Evolutionary conservation across 2,113 vertebrate species (phyloP).

Genomic region (Dromaius novaehollandiae): DNA sequence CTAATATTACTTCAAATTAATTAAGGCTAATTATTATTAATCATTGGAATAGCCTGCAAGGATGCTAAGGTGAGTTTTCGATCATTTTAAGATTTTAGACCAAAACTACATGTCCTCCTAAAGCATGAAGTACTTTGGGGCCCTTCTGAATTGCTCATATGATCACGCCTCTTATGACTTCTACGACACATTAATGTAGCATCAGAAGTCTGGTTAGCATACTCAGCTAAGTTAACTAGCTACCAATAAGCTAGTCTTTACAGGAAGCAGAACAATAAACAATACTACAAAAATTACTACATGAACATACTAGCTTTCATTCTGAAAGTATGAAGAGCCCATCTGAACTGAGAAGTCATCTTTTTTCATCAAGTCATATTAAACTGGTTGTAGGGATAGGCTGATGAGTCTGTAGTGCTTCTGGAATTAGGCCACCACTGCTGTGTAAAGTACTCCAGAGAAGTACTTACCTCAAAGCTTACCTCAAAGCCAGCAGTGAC

Average conservation of each 20-base stretch:
- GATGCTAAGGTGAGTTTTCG: neutral
- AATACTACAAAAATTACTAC: neutral
- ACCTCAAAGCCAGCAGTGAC: neutral
- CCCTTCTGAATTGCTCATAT: neutral
- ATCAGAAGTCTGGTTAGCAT: neutral
- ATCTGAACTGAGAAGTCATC: neutral
- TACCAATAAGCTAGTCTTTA: neutral
- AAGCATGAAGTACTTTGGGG: neutral
- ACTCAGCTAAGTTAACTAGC: neutral
- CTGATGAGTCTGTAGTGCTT: neutral
- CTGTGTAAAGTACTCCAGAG: conserved; percentile 29
- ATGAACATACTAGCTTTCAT: neutral
- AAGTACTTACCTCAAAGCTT: conserved; percentile 34
- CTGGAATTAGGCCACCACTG: neutral
- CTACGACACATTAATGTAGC: neutral
- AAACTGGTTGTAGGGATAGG: neutral
- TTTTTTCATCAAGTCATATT: conserved; percentile 25
- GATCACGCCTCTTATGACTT: neutral
- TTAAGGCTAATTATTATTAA: neutral
- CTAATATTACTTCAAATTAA: neutral
- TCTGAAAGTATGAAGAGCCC: neutral
- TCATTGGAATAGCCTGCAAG: neutral
- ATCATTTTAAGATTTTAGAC: neutral
- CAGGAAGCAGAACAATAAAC: neutral
- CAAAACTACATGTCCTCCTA: neutral